A percentile compares a stretch with the other conserved stretches of the same genome.
Evolutionary conservation across 1,140 invertebrate genomes (phyloP).

Genomic region (Euglossa dilemma): DNA sequence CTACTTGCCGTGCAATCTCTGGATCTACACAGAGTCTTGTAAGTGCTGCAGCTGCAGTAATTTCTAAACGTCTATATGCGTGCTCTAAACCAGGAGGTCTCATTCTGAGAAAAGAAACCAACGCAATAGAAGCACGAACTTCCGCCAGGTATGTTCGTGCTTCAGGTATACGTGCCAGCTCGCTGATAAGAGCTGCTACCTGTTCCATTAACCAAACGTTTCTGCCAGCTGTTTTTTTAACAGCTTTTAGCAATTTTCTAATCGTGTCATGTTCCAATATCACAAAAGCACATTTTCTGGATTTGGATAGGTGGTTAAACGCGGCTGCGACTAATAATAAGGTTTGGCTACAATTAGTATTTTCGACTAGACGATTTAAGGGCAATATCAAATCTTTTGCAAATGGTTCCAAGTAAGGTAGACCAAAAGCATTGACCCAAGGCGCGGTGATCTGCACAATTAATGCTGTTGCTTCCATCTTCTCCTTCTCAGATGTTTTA

Average conservation of each 20-base stretch:
- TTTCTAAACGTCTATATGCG: slow-evolving; percentile 88
- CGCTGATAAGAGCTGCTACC: slow-evolving; percentile 91
- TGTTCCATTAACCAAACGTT: slow-evolving; percentile 86
- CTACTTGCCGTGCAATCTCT: slow-evolving; percentile 88
- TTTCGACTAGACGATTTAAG: slow-evolving; percentile 82
- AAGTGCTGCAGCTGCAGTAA: slow-evolving; percentile 93
- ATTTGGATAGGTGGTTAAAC: slow-evolving; percentile 85
- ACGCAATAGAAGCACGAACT: slow-evolving; percentile 85
- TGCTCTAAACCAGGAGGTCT: slow-evolving; percentile 85
- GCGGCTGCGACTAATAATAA: slow-evolving; percentile 87
- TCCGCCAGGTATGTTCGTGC: slow-evolving; percentile 85
- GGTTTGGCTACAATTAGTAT: slow-evolving; percentile 84
- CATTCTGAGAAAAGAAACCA: slow-evolving; percentile 90
- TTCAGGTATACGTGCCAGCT: slow-evolving; percentile 87
- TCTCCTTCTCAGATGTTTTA: slow-evolving; percentile 80
- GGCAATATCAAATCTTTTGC: slow-evolving; percentile 65
- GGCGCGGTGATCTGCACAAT: slow-evolving; percentile 89
- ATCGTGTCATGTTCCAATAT: slow-evolving; percentile 85
- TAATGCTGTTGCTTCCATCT: slow-evolving; percentile 87
- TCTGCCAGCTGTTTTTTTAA: slow-evolving; percentile 79
- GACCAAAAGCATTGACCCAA: slow-evolving; percentile 83
- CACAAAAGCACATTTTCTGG: slow-evolving; percentile 74
- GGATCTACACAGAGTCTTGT: slow-evolving; percentile 90
- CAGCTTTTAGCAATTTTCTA: slow-evolving; percentile 82
- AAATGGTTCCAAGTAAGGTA: slow-evolving; percentile 72